phyloP scores from a whole-genome alignment of 2,113 vertebrate species.

The Mystacornis crossleyi region DNA sequence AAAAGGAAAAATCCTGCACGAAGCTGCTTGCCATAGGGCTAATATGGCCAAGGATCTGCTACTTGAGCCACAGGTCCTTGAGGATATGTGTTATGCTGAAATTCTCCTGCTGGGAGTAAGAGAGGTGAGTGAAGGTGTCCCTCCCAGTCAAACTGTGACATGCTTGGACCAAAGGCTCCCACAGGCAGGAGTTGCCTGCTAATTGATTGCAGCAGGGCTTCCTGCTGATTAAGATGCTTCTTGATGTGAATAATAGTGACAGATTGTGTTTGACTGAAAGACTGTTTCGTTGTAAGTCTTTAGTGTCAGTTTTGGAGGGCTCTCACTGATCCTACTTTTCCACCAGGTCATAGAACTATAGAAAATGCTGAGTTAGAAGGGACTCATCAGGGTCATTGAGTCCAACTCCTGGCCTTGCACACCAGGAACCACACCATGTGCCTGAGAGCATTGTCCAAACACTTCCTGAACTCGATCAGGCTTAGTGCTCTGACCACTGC shows the following conservation, averaged over 20 bases:
- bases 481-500: not conserved
- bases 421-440: not conserved
- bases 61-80: fast-evolving
- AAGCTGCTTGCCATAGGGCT: not conserved
- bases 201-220: not conserved
- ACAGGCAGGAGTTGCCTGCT: not conserved
- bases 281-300: not conserved
- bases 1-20: not conserved
- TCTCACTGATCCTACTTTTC: not conserved
- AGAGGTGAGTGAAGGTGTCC: not conserved
- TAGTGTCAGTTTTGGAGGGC: not conserved
- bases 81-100: not conserved
- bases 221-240: not conserved
- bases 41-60: not conserved
- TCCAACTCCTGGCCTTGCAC: not conserved
- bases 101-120: not conserved
- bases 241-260: not conserved
- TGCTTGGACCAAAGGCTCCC: not conserved
- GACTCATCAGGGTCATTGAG: fast-evolving
- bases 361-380: not conserved
- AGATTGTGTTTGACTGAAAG: not conserved
- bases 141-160: not conserved
- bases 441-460: not conserved
- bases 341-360: not conserved
- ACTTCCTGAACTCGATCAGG: not conserved